Evolutionary conservation across 2,113 vertebrate species (phyloP).

Genomic region (Eurystomus gularis): DNA sequence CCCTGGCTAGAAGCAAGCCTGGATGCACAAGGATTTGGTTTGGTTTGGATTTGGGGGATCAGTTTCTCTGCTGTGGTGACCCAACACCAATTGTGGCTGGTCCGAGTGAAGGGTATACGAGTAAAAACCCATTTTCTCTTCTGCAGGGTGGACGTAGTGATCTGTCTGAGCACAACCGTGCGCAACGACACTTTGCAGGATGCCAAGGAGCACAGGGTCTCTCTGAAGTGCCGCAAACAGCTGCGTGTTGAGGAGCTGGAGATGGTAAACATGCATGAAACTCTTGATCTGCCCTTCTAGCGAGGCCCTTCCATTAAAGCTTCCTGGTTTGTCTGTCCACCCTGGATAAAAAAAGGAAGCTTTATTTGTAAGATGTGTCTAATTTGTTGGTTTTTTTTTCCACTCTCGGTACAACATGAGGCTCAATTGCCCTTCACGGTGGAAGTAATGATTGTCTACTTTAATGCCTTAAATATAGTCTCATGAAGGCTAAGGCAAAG

Average conservation of each 20-base stretch:
- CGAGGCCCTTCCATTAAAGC: neutral
- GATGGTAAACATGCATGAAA: conserved; percentile 81
- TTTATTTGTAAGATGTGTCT: neutral
- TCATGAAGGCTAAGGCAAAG: neutral
- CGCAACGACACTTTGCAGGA: conserved; percentile 96
- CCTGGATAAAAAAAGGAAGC: neutral
- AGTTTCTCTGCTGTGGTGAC: neutral
- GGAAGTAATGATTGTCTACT: neutral
- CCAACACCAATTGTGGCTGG: neutral
- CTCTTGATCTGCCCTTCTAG: neutral
- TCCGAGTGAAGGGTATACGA: neutral
- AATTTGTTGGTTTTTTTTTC: neutral
- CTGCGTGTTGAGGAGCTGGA: conserved; percentile 95
- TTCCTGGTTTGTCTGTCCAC: neutral
- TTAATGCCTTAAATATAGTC: neutral
- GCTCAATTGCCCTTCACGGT: neutral
- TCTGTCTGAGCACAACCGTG: conserved; percentile 94
- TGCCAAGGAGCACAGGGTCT: conserved; percentile 90
- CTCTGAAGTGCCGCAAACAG: conserved; percentile 94
- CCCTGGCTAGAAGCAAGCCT: neutral
- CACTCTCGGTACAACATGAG: neutral
- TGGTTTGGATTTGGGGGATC: neutral
- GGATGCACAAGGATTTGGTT: neutral
- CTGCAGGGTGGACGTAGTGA: conserved; percentile 93
- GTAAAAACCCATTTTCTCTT: neutral